These are phyloP conservation scores for Hemistola chrysoprasaria DNA, from an alignment of 2,888 invertebrate species.

Conservation along the genomic window DNA sequence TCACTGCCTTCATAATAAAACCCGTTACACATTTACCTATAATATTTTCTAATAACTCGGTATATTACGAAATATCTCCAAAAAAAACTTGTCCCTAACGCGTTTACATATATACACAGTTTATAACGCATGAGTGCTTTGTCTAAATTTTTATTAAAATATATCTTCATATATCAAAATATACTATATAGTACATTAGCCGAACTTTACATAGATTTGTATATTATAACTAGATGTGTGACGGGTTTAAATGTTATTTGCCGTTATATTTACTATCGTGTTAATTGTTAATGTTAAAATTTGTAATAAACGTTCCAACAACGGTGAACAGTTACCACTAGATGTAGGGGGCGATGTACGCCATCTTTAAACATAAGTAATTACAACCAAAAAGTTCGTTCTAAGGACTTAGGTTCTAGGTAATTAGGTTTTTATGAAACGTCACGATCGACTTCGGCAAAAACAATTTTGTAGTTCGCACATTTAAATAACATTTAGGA, in stretches of 20 bases:
- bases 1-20: conserved; percentile 67
- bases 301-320: conserved; percentile 76
- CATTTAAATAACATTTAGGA: neutral
- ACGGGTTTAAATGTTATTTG: conserved; percentile 59
- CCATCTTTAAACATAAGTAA: conserved; percentile 70
- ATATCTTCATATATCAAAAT: no score
- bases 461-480: conserved; percentile 16
- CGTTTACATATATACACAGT: no score
- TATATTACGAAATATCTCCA: no score
- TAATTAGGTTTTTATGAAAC: conserved; percentile 51
- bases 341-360: conserved; percentile 61
- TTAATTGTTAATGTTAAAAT: conserved; percentile 70
- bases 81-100: no score
- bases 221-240: no score
- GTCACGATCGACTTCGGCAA: conserved; percentile 42
- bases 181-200: no score
- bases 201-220: no score
- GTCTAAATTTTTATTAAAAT: no score
- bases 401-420: conserved; percentile 79
- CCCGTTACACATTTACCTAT: no score
- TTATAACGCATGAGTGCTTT: no score
- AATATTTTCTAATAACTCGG: no score
- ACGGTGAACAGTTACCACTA: conserved; percentile 82
- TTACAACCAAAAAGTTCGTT: conserved; percentile 81
- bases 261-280: conserved; percentile 62